Evolutionary conservation across 2,113 vertebrate species (phyloP).

Genomic region (Pheucticus melanocephalus): DNA sequence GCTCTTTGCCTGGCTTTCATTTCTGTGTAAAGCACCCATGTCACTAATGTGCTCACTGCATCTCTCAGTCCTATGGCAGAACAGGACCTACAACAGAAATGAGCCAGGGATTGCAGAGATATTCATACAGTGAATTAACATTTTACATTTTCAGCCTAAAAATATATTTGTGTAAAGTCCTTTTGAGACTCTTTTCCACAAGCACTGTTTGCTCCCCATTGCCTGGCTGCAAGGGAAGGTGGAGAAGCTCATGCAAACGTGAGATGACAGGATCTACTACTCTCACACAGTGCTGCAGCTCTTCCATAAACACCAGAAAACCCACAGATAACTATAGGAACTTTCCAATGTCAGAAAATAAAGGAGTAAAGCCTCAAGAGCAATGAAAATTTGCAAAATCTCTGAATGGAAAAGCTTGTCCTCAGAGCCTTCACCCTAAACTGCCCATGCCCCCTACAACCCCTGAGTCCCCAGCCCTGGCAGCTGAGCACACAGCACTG

Average conservation of each 20-base stretch:
- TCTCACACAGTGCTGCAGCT: not conserved
- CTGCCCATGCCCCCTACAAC: accelerated
- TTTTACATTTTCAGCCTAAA: not conserved
- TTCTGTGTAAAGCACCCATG: not conserved
- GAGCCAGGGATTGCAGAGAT: not conserved
- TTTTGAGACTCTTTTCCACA: not conserved
- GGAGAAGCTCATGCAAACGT: not conserved
- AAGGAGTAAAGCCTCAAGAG: not conserved
- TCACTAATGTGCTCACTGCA: not conserved
- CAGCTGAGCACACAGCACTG: not conserved
- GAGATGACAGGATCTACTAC: not conserved
- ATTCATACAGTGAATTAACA: not conserved
- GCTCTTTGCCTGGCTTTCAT: not conserved
- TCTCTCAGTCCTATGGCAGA: not conserved
- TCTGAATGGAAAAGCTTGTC: not conserved
- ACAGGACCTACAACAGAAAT: not conserved
- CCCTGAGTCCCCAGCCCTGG: too few relatives aligned
- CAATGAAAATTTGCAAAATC: not conserved
- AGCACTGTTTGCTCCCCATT: not conserved
- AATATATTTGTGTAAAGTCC: not conserved
- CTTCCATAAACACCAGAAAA: not conserved
- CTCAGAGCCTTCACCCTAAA: not conserved
- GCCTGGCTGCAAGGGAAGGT: not conserved
- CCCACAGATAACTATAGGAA: accelerated
- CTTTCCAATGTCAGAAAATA: not conserved